Evolutionary conservation across 2,113 vertebrate species (phyloP).

Genomic region (Takifugu flavidus): DNA sequence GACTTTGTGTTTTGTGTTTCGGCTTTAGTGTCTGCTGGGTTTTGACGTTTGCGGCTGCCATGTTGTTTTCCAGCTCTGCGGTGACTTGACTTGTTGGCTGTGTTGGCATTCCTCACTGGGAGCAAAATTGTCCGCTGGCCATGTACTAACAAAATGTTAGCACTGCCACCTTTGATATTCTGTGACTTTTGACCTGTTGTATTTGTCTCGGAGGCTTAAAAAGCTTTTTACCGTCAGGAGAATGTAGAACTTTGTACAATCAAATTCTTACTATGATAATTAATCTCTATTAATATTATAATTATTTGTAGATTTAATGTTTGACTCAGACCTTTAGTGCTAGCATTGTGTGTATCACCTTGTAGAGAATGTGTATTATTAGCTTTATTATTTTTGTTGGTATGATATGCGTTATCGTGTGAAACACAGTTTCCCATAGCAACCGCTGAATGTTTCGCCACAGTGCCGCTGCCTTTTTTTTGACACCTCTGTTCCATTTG

Average conservation of each 20-base stretch:
- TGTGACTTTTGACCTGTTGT: slow-evolving; percentile 31
- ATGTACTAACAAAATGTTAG: slow-evolving; percentile 31
- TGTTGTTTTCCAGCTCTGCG: slow-evolving; percentile 6
- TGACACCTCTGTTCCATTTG: slow-evolving; percentile 17
- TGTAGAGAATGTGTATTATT: slow-evolving; percentile 30
- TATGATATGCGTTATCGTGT: slow-evolving; percentile 11
- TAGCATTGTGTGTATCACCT: slow-evolving; percentile 18
- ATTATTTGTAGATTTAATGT: slow-evolving; percentile 48
- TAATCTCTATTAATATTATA: slow-evolving; percentile 18
- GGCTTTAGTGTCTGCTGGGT: slow-evolving; percentile 17
- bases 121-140: slow-evolving; percentile 23
- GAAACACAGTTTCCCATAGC: slow-evolving; percentile 22
- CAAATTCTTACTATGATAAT: slow-evolving; percentile 38
- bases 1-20: slow-evolving; percentile 57
- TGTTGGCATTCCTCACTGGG: slow-evolving; percentile 30
- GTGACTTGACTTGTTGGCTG: slow-evolving; percentile 22
- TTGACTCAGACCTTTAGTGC: slow-evolving; percentile 38
- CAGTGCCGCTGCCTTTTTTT: slow-evolving; percentile 15
- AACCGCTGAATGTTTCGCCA: slow-evolving; percentile 33
- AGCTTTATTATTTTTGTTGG: slow-evolving; percentile 24
- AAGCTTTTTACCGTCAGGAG: slow-evolving; percentile 50
- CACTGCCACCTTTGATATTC: slow-evolving; percentile 37
- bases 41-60: slow-evolving; percentile 15
- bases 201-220: slow-evolving; percentile 49
- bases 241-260: slow-evolving; percentile 66